These are phyloP conservation scores for Eumerus sabulonum DNA, from an alignment of 2,888 invertebrate genomes.

Conservation along the genomic window DNA sequence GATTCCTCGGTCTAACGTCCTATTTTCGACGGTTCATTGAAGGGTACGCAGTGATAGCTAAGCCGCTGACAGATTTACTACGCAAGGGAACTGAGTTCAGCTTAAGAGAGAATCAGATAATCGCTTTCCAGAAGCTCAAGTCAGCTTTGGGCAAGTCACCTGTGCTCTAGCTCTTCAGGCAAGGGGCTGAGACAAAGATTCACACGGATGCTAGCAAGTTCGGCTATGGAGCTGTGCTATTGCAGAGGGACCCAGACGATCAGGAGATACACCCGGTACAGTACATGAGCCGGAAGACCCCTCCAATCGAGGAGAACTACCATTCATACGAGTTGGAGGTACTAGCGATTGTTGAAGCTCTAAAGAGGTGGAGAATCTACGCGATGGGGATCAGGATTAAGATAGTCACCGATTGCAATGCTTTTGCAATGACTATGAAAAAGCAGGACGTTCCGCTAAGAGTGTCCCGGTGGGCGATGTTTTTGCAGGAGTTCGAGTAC, in stretches of 20 bases:
- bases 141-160: neutral
- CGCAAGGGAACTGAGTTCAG: neutral
- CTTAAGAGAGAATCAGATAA: neutral
- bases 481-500: too few species aligned
- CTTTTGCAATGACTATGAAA: conserved; percentile 1
- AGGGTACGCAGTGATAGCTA: conserved; percentile 10
- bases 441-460: neutral
- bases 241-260: conserved; percentile 69
- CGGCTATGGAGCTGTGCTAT: conserved; percentile 72
- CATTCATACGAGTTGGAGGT: too few species aligned
- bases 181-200: neutral
- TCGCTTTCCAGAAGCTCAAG: neutral
- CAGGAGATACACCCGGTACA: neutral
- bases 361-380: too few species aligned
- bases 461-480: too few species aligned
- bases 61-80: conserved; percentile 20
- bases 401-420: neutral
- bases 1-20: conserved; percentile 49
- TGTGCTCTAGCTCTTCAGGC: neutral
- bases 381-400: too few species aligned
- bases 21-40: conserved; percentile 25
- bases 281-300: too few species aligned
- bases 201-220: conserved; percentile 16
- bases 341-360: too few species aligned
- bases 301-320: too few species aligned